These are phyloP conservation scores for Drosophila limbata DNA, from an alignment of 2,888 invertebrate genomes.

Conservation along the genomic window DNA sequence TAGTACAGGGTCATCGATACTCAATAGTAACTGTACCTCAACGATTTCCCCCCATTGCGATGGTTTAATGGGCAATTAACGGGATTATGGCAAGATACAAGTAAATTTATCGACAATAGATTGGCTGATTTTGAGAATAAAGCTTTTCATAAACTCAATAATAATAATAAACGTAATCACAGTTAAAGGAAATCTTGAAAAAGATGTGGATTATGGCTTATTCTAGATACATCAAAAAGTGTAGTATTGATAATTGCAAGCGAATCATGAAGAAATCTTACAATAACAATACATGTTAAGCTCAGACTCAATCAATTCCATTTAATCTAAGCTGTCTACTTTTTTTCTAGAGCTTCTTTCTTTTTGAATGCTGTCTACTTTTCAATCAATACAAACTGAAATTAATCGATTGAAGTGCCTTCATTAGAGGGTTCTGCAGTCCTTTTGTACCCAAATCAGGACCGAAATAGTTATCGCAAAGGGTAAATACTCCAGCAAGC, in stretches of 20 bases:
- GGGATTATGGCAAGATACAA: not conserved
- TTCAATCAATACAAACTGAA: constrained; percentile 28
- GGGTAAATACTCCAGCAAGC: constrained; percentile 25
- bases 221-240: too few relatives aligned
- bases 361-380: constrained; percentile 4
- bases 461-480: constrained; percentile 41
- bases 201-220: too few relatives aligned
- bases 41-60: constrained; percentile 33
- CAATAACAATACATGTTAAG: not conserved
- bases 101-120: not conserved
- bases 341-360: not conserved
- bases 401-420: constrained; percentile 30
- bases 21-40: constrained; percentile 19
- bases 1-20: constrained; percentile 48
- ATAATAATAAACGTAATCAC: too few relatives aligned
- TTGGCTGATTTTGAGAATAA: too few relatives aligned
- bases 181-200: too few relatives aligned
- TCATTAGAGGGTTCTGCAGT: constrained; percentile 7
- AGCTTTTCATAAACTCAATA: not conserved
- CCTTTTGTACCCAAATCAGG: constrained; percentile 13
- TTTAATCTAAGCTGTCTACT: constrained; percentile 1
- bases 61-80: constrained; percentile 17
- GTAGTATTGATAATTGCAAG: too few relatives aligned
- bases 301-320: not conserved
- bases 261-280: too few relatives aligned